Evolutionary conservation across 2,797 vertebrate genomes (phyloP).

Genomic region (Peromyscus aztecus): DNA sequence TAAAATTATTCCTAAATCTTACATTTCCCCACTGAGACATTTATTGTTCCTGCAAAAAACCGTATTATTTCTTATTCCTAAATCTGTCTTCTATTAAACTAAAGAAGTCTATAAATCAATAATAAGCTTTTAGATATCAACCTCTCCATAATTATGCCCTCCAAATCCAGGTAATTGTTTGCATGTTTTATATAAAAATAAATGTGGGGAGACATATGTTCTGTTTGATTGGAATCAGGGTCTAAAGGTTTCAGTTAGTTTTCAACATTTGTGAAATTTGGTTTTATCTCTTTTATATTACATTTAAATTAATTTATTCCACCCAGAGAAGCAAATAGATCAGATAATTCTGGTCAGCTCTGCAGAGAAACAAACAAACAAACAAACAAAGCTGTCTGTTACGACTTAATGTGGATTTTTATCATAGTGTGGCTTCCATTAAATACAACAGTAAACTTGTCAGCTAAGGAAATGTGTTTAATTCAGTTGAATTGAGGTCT

Average conservation of each 20-base stretch:
- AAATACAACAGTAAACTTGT: conserved; percentile 84
- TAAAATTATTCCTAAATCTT: conserved; percentile 84
- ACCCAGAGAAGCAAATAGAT: conserved; percentile 74
- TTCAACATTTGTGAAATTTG: conserved; percentile 79
- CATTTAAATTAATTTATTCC: conserved; percentile 84
- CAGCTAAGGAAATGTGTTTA: conserved; percentile 84
- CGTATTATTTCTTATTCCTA: conserved; percentile 82
- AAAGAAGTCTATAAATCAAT: conserved; percentile 88
- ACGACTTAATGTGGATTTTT: conserved; percentile 82
- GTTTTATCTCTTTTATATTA: conserved; percentile 80
- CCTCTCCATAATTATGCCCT: conserved; percentile 87
- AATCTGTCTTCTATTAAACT: conserved; percentile 88
- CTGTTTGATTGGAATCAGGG: neutral
- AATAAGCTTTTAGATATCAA: conserved; percentile 89
- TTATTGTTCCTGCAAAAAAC: conserved; percentile 82
- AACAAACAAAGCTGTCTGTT: conserved; percentile 44
- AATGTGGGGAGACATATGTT: conserved; percentile 82
- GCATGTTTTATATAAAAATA: conserved; percentile 88
- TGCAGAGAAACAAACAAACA: neutral
- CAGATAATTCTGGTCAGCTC: neutral
- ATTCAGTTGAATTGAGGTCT: conserved; percentile 87
- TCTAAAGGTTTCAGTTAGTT: conserved; percentile 70
- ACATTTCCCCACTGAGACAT: conserved; percentile 83
- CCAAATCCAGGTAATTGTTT: conserved; percentile 89
- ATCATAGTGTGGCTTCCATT: conserved; percentile 85